Conservation (phyloP, 2,797 vertebrate species). For the Ptychobarbus kaznakovi region DNA sequence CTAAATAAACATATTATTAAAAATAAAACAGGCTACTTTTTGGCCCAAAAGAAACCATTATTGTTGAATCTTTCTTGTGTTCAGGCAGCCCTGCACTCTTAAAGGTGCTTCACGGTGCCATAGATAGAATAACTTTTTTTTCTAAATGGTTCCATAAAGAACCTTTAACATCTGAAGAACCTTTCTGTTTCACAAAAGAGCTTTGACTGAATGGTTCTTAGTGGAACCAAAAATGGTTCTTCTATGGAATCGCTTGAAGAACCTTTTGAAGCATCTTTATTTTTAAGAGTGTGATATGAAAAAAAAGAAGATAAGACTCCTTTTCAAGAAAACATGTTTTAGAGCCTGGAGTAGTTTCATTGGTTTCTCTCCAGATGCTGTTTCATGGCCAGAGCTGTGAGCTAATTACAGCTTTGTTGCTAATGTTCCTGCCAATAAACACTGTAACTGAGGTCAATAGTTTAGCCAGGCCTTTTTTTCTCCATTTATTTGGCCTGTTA, state of each 20-base stretch:
- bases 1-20: not conserved
- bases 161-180: too few species aligned
- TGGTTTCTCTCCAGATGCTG: conserved; percentile 63
- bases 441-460: conserved; percentile 67
- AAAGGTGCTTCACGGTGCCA: too few species aligned
- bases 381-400: conserved; percentile 60
- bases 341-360: conserved; percentile 57
- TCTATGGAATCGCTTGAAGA: too few species aligned
- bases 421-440: conserved; percentile 68
- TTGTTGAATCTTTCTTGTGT: conserved; percentile 27
- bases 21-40: not conserved
- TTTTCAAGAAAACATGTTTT: conserved; percentile 58
- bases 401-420: conserved; percentile 64
- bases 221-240: too few species aligned
- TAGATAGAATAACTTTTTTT: too few species aligned
- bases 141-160: too few species aligned
- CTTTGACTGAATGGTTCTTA: too few species aligned
- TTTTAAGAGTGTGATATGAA: too few species aligned
- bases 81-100: not conserved
- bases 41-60: not conserved
- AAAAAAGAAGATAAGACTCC: conserved; percentile 20
- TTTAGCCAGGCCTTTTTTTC: conserved; percentile 69
- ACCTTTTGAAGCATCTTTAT: too few species aligned
- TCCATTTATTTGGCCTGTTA: conserved; percentile 82
- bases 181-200: too few species aligned